Evolutionary conservation across 2,113 vertebrate genomes (phyloP), one percentile per base, ranked within the genome.

Genomic region (Pomatostomus ruficeps): DNA sequence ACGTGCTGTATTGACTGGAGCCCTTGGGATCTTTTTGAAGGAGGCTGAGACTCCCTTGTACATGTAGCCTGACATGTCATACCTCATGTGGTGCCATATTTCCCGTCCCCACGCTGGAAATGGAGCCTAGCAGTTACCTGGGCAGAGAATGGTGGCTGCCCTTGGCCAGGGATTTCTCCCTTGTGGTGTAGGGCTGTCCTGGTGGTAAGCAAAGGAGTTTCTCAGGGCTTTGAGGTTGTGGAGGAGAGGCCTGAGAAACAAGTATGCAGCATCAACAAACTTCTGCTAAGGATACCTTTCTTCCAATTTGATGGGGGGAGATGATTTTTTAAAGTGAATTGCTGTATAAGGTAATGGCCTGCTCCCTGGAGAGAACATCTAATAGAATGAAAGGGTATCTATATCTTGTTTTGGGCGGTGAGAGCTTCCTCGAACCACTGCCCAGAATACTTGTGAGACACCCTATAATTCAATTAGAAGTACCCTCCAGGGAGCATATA

Each of bases 381-480:
- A 97, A 97, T 93, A 96, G 89, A 97, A 97, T 98, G 96, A 96
- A 72, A 96, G 91, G 95, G 92, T 96, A 93, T 96, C 96, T 97
- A 86, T 91, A 21, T 96, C 96, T 96, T 95, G 91, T 97, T 97
- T 96, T 95, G 97, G 92, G 95, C 5, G 0, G 57, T 48, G 81
- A 96, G 85, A 12, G 79, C 79, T 95, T 89, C 95, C 85, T 97
- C 92, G 1, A 97, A 90, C 91, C 4, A 15, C 68, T 55, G 92
- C 96, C 91, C 97, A 91, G 96, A 96, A 97, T 96, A 87, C 96
- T 97, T 97, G 96, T 94, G 96, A 98, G 96, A 97, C 94, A 97
- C 96, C 96, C 94, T 97, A 85, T 97, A 96, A 98, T 98, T 98
- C 95, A 98, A 96, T 98, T 98, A 98, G 95, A 97, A 95, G 73